phyloP scores from a whole-genome alignment of 2,888 invertebrate genomes.

The Drosophila greeni region DNA sequence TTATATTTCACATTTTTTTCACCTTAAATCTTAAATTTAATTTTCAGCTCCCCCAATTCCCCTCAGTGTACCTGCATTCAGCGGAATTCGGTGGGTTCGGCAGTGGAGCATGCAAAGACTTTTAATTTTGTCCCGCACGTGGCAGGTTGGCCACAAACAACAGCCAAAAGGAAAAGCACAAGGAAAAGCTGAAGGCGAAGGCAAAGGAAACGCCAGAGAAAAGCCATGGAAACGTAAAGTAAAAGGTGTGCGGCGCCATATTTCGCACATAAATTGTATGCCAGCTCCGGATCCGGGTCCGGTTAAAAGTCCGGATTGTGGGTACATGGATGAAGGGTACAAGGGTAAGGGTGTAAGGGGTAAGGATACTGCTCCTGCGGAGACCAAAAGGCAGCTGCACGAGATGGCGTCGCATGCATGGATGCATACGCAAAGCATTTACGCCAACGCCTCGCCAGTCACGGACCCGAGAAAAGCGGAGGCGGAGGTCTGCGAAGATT shows the following conservation, averaged over 20 bases:
- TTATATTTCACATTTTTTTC: no score
- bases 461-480: conserved; percentile 21
- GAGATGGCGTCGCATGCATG: conserved; percentile 66
- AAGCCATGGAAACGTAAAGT: conserved; percentile 37
- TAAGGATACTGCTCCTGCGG: neutral
- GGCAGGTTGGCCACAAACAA: conserved; percentile 33
- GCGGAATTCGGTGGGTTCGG: conserved; percentile 5
- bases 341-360: conserved; percentile 3
- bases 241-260: conserved; percentile 63
- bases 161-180: conserved; percentile 5
- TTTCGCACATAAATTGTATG: conserved; percentile 71
- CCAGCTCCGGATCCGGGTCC: conserved; percentile 40
- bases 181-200: conserved; percentile 16
- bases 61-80: conserved; percentile 23
- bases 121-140: conserved; percentile 42
- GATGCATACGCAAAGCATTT: conserved; percentile 70
- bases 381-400: conserved; percentile 46
- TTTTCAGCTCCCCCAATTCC: neutral
- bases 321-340: conserved; percentile 17
- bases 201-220: conserved; percentile 24
- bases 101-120: conserved; percentile 41
- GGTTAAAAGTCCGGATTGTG: conserved; percentile 22
- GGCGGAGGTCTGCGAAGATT: conserved; percentile 7
- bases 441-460: conserved; percentile 54
- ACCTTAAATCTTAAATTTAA: no score